A percentile compares a stretch with the other conserved stretches of the same genome.
Conservation (phyloP, 1,140 invertebrate species). For the Drosophila kanapiae region DNA sequence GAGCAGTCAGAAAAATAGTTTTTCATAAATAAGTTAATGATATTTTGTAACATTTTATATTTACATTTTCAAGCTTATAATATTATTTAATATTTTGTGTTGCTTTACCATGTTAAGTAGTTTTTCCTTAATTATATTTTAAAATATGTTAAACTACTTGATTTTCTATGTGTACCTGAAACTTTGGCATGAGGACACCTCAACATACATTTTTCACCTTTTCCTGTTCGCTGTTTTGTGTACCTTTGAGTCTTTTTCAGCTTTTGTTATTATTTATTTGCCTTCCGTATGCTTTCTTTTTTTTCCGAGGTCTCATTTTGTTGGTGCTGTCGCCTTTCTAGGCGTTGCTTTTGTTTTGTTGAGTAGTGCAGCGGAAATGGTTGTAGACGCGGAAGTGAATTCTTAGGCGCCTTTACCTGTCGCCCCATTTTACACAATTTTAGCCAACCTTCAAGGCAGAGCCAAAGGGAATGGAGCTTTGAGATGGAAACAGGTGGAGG, state of each 20-base stretch:
- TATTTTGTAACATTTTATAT: too few relatives aligned
- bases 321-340: constrained; percentile 26
- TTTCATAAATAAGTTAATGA: too few relatives aligned
- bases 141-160: neutral
- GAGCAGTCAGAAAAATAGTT: neutral
- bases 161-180: neutral
- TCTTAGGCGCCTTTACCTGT: constrained; percentile 70
- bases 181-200: constrained; percentile 58
- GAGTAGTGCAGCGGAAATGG: constrained; percentile 78
- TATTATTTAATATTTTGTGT: neutral
- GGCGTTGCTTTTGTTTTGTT: constrained; percentile 52
- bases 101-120: neutral
- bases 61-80: too few relatives aligned
- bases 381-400: constrained; percentile 81
- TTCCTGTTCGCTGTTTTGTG: constrained; percentile 58
- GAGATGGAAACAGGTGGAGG: neutral
- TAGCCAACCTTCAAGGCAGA: neutral
- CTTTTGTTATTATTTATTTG: constrained; percentile 63
- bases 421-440: constrained; percentile 1
- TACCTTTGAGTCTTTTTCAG: constrained; percentile 27
- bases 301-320: constrained; percentile 7
- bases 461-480: constrained; percentile 10
- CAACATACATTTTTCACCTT: constrained; percentile 55
- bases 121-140: neutral
- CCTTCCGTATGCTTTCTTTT: constrained; percentile 32